A percentile compares a stretch with the other conserved stretches of the same genome.
Conservation (phyloP, 2,113 vertebrate species). For the Chelonoidis abingdonii region DNA sequence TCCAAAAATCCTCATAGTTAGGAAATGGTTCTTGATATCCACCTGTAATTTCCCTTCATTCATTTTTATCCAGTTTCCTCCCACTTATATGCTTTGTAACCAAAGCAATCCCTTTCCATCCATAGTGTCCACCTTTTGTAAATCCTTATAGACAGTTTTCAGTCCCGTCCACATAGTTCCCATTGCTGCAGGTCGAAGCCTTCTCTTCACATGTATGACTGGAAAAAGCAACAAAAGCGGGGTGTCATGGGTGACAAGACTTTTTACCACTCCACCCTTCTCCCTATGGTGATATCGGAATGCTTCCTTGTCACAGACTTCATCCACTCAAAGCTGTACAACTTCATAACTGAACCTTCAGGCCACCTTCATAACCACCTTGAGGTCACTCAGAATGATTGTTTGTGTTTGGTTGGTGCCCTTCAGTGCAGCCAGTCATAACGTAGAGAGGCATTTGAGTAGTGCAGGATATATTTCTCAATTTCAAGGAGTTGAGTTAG, state of each 20-base stretch:
- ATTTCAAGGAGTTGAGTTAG: neutral
- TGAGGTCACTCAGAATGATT: neutral
- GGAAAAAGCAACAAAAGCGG: too few relatives aligned
- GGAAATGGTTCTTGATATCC: neutral
- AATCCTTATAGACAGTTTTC: neutral
- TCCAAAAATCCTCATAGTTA: neutral
- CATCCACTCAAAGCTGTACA: neutral
- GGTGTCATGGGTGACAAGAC: too few relatives aligned
- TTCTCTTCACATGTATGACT: neutral
- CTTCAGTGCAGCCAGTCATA: too few relatives aligned
- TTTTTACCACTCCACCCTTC: too few relatives aligned
- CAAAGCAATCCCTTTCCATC: neutral
- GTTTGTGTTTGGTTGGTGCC: neutral
- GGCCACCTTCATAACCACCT: neutral
- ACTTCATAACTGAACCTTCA: neutral
- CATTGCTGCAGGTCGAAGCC: accelerated
- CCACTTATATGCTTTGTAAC: neutral
- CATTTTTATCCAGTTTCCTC: neutral
- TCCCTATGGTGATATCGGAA: neutral
- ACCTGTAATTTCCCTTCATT: neutral
- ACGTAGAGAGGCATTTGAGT: too few relatives aligned
- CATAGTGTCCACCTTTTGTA: neutral
- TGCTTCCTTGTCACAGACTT: neutral
- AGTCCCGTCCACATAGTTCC: neutral
- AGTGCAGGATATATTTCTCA: too few relatives aligned